A percentile compares a stretch with the other conserved stretches of the same genome.
Evolutionary conservation across 2,797 vertebrate species (phyloP).

Genomic region (Syngnathus acus): DNA sequence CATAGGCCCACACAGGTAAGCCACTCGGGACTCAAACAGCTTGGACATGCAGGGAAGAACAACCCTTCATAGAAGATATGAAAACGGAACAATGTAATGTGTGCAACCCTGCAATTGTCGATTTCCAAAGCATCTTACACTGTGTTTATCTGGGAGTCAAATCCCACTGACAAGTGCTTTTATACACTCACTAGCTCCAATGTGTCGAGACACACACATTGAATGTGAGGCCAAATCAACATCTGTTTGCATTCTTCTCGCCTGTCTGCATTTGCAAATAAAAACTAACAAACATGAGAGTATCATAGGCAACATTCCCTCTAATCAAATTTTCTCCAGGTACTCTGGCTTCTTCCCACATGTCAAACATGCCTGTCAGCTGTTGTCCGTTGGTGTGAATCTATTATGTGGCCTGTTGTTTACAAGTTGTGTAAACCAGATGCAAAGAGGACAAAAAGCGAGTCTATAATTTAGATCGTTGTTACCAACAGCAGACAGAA

Average conservation of each 20-base stretch:
- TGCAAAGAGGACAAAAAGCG: not conserved
- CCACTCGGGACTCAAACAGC: conserved; percentile 47
- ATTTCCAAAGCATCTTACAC: conserved; percentile 19
- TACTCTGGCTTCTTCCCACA: too few species aligned
- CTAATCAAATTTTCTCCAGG: not conserved
- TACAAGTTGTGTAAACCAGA: not conserved
- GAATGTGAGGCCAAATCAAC: conserved; percentile 1
- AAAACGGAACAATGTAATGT: not conserved
- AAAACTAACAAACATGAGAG: not conserved
- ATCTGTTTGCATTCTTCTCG: not conserved
- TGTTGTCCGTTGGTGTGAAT: too few species aligned
- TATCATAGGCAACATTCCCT: too few species aligned
- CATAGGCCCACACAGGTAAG: conserved; percentile 59
- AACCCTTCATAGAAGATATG: conserved; percentile 11
- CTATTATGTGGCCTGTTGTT: not conserved
- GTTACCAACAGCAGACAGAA: not conserved
- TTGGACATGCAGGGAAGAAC: conserved; percentile 43
- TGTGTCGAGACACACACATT: not conserved
- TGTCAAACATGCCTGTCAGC: too few species aligned
- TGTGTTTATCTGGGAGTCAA: conserved; percentile 40
- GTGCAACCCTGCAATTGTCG: not conserved
- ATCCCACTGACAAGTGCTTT: conserved; percentile 9
- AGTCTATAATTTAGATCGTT: conserved; percentile 4
- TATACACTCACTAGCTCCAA: not conserved
- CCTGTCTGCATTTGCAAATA: not conserved